Base-by-base conservation (phyloP, 2,797 vertebrate genomes). In the Thunnus albacares region DNA sequence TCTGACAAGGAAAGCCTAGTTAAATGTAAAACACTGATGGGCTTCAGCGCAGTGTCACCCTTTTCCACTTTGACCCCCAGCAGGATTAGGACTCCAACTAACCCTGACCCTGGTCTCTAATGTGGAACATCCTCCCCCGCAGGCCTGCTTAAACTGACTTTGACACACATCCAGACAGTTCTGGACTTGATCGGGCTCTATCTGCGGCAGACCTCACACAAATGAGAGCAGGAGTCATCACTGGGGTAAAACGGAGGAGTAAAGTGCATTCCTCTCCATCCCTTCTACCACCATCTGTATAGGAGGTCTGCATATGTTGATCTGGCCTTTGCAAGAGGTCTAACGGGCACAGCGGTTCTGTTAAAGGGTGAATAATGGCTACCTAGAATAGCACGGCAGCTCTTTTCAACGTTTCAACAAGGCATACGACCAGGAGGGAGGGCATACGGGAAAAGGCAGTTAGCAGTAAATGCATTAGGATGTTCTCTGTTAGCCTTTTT, bases 81-180 rank as follows among this genome's bases (percentile, higher is more conserved):
- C 5, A 12, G 84, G 86, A 91, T 91, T 83, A 90, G 66, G 76
- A 75, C 69, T 71, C 75, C 52, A 77, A 79, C 62, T 86, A 79
- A 78, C 80, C 86, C 75, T 82, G 82, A 90, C 79, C 85, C 85
- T 79, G 75, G 26, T 61, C 70, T 84, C 55, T 88, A 85, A 89
- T 70, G 82, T 67, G 64, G 81, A 85, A 86, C 81, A 89, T 89
- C 87, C 83, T 84, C 58, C 82, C 83, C 88, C 74, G 61, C 63
- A 69, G 89, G 78, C 79, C 51, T 66, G 58, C 52, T 76, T 55
- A 71, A 75, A 80, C 47, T 10, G 58, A 35, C 66, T 81, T 68
- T 20, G 18, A 85, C 80, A 56, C 41, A 43, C 71, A 70, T 49
- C 28, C 26, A 62, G 67, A 76, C 82, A 78, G 47, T 69, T 90